Conservation (phyloP, 2,113 vertebrate species). For the Myanophis thanlyinensis region DNA sequence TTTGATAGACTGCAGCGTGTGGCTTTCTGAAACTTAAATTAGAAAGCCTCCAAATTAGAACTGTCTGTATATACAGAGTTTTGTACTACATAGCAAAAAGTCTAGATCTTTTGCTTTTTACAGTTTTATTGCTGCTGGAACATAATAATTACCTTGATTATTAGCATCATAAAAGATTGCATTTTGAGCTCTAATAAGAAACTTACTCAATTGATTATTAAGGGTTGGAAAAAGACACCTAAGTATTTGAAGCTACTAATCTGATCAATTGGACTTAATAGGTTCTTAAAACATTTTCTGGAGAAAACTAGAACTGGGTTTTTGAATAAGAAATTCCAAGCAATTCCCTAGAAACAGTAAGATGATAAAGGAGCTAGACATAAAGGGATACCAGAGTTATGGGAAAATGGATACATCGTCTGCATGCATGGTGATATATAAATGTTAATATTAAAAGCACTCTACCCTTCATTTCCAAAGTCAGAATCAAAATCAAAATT, state of each 20-base stretch:
- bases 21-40: background rate
- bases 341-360: background rate
- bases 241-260: background rate
- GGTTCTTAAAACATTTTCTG: background rate
- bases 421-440: background rate
- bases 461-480: conserved; percentile 14
- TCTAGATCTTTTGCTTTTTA: background rate
- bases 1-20: background rate
- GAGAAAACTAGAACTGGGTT: background rate
- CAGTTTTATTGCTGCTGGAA: background rate
- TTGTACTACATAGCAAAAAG: background rate
- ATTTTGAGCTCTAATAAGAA: background rate
- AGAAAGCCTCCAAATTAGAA: background rate
- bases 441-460: conserved; percentile 32
- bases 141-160: background rate
- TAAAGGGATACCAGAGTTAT: background rate
- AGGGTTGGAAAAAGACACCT: background rate
- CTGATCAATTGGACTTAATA: background rate
- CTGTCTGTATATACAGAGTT: background rate
- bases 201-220: background rate
- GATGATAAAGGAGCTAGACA: background rate
- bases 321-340: background rate
- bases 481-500: conserved; percentile 27
- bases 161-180: background rate
- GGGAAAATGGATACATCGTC: background rate